Evolutionary conservation across 2,113 vertebrate genomes (phyloP), one percentile per base, ranked within the genome.

Genomic region (Trematomus loennbergii): DNA sequence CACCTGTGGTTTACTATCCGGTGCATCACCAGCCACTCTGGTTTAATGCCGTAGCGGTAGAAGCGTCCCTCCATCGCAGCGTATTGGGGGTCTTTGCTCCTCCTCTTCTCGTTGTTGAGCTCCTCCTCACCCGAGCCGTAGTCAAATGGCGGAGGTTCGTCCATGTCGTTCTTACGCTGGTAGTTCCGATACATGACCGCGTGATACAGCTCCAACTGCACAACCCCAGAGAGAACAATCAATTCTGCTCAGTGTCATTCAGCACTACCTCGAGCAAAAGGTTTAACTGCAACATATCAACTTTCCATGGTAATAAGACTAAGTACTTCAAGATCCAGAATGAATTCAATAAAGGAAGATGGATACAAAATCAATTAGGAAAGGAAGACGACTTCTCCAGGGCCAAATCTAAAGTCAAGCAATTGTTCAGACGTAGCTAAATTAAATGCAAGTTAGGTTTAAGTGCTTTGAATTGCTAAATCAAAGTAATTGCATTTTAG

Each of bases 111-210:
- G 0, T 92, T 96, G 94, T 98, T 98, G 67, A 94, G 87, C 3
- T 99, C 97, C 87, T 99, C 98, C 0, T 99, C 97, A 0, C 97
- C 98, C 0, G 98, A 99, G 87, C 98, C 98, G 0, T 99, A 99
- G 92, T 99, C 98, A 0, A 96, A 98, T 40, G 97, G 97, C 0
- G 98, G 98, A 0, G 98, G 98, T 79, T 99, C 97, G 0, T 99
- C 98, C 98, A 99, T 99, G 91, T 99, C 98, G 0, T 99, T 99
- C 94, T 99, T 99, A 0, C 98, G 94, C 76, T 99, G 98, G 94
- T 99, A 99, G 95, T 99, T 99, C 53, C 98, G 97, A 43, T 97
- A 99, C 98, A 99, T 99, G 36, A 99, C 98, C 0, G 97, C 97
- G 94, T 99, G 98, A 90, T 99, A 99, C 11, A 99, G 94, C 85